Evolutionary conservation across 1,140 invertebrate species (phyloP), one percentile per base, ranked within the genome.

Genomic region (Pseudomyrmex gracilis): DNA sequence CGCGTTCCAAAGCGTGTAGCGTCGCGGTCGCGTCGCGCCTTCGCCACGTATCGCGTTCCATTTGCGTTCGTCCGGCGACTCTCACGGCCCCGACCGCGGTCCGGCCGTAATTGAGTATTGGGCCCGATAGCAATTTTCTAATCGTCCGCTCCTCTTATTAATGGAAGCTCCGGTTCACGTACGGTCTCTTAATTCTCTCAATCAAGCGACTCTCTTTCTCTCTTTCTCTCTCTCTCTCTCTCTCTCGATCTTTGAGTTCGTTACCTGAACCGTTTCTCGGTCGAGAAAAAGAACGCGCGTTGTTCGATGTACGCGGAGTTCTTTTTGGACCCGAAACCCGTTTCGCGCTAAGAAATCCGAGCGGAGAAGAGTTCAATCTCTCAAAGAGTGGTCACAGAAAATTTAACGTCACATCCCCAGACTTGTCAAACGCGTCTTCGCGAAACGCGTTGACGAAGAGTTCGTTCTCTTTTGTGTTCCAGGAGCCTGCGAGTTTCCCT

Each of bases 401-500:
- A 73, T 17, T 34, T 3, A 57, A 24, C 7, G 3, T 20, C 1
- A 24, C 17, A 34, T 34, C 34, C 4, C 34, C 34, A n/a, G 34
- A 34, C 34, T 34, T 34, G 34, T 34, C 7, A 34, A 34, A 34
- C 34, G 34, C n/a, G 7, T 34, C 34, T 34, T 34, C 34, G 34
- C n/a, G 12, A 73, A 61, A 4, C 8, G 12, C n/a, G 15, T 55
- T 68, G 15, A 70, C 49, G 49, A 24, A 47, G 20, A 70, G 1
- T 1, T 20, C 34, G 34, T 34, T 34, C 34, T 90, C 66, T 20
- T 20, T 45, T 70, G 64, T 85, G 66, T 93, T 90, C 24, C 87
- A 94, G 94, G 88, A 53, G 71, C 89, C 43, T 95, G 95, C 84
- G 91, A 94, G 64, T 95, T 95, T 86, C 95, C 95, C 82, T 89